Evolutionary conservation across 2,113 vertebrate species (phyloP), one percentile per base, ranked within the genome.

Genomic region (Phoenicopterus ruber): DNA sequence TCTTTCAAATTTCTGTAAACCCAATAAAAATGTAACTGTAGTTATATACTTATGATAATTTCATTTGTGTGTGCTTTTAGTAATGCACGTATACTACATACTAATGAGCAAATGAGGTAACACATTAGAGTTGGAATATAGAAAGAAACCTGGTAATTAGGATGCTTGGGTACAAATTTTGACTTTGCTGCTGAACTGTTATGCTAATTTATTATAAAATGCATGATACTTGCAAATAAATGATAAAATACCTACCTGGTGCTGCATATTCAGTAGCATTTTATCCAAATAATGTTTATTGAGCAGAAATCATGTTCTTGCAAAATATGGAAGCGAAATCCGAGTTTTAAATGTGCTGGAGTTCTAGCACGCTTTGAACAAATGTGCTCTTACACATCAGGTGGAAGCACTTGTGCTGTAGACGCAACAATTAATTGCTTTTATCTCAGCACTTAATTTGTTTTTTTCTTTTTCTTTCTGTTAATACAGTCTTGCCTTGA

Each of bases 171-270:
- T 96, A 79, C 70, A 87, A 82, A 93, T 96, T 92, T 87, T 88
- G 77, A 88, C 86, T 96, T 69, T 91, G 78, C 86, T 91, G 46
- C 82, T 97, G 84, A 96, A 90, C 94, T 95, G 82, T 80, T 96
- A 87, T 94, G 88, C 88, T 94, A 94, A 97, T 96, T 94, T 95
- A 94, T 96, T 93, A 70, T 82, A 93, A 96, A 95, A 92, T 80
- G 49, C 49, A 77, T 95, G 83, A 87, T 96, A 91, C 42, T 61
- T 96, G 81, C 93, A 96, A 96, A 91, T 96, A 96, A 94, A 85
- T 94, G 13, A 82, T 94, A 69, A 87, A 93, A 95, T 89, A 78
- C 52, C 38, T 93, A 76, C 91, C n/a, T 11, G 17, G 42, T 91
- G 78, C 86, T 94, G 86, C 83, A 70, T 95, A 86, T 85, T 86